Base-by-base conservation (phyloP, 2,113 vertebrate species). In the Brachyistius frenatus region DNA sequence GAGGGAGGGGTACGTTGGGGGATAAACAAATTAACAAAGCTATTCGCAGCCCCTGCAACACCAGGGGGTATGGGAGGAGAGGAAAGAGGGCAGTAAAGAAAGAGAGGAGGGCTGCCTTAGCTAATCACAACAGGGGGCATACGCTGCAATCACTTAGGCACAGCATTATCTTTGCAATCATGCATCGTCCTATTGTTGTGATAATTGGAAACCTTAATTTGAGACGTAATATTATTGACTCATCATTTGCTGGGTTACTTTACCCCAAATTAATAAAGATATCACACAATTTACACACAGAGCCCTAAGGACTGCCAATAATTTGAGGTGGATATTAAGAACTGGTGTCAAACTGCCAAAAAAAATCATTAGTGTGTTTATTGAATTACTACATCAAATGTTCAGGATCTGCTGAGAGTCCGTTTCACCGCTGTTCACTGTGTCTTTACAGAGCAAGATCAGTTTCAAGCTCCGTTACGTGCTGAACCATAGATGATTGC, bases 21-120 rank as follows among this genome's bases (percentile, higher is more conserved):
- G 87, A 89, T 91, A 92, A 92, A 92, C 92, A 94, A 93, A 94
- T 93, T 92, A 93, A 90, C 89, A 90, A 92, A 89, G 89, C 91
- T 82, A 90, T 93, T 88, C 88, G 56, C 89, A 80, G 88, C 69
- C 86, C 83, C 52, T 65, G 81, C 86, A 86, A 57, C 89, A 88
- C 88, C 81, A 74, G 89, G 91, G 84, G 90, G 80, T 84, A 57
- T 61, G 52, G 82, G 81, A 81, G 83, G 80, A 80, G 88, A 81
- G 78, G 67, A 66, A 31, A 72, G 67, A 84, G 86, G 83, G 82
- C 68, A 87, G 86, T 70, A 80, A 75, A 88, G 84, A 74, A 76
- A 85, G 66, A 78, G 72, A 56, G 39, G 32, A 73, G 73, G 54
- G 63, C 84, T 91, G 87, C 77, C 81, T 88, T 82, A 71, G 80